Evolutionary conservation across 2,888 invertebrate genomes (phyloP).

Genomic region (Helobdella robusta): DNA sequence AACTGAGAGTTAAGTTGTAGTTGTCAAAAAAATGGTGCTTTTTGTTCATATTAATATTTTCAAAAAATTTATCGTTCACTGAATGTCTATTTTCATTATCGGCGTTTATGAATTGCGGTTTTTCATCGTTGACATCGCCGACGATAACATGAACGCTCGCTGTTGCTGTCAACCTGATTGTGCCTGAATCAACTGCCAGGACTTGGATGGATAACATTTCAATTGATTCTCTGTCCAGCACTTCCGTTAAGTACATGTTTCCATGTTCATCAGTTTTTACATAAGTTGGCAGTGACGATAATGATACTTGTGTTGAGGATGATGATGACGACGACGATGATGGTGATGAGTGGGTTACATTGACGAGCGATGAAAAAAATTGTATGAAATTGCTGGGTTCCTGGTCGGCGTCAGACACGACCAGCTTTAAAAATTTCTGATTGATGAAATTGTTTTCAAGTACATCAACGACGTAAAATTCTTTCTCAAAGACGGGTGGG

Average conservation of each 20-base stretch:
- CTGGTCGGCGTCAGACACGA: conserved; percentile 40
- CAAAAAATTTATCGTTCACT: too few species aligned
- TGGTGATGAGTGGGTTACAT: too few species aligned
- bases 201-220: conserved; percentile 65
- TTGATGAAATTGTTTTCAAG: conserved; percentile 22
- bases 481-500: conserved; percentile 18
- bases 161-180: conserved; percentile 51
- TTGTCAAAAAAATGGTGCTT: too few species aligned
- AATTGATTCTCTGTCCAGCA: conserved; percentile 35
- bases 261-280: conserved; percentile 74
- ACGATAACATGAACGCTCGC: conserved; percentile 13
- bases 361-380: too few species aligned
- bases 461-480: conserved; percentile 17
- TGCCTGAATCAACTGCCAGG: conserved; percentile 75
- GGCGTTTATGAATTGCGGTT: conserved; percentile 9
- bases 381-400: too few species aligned
- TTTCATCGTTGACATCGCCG: conserved; percentile 23
- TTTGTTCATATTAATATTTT: too few species aligned
- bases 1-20: neutral
- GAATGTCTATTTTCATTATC: too few species aligned
- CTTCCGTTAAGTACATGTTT: conserved; percentile 47
- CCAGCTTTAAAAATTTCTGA: conserved; percentile 25
- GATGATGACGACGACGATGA: too few species aligned
- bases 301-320: too few species aligned
- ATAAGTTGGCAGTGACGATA: neutral